Evolutionary conservation across 2,113 vertebrate genomes (phyloP), one percentile per base, ranked within the genome.

Genomic region (Triplophysa tibetana): DNA sequence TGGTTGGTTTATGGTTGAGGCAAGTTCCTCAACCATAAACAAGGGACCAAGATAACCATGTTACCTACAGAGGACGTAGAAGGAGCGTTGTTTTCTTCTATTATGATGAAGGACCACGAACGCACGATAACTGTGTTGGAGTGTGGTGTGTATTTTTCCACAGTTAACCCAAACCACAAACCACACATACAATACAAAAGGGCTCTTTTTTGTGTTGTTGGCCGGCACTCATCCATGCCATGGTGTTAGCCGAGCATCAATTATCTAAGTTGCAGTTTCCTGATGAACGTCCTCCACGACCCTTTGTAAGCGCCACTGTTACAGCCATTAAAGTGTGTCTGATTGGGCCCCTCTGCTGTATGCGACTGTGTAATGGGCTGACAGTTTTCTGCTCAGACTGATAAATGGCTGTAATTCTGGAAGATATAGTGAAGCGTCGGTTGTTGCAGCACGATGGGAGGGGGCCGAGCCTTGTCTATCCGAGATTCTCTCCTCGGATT

Each of bases 81-180:
- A 29, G 0, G 21, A 24, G 13, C 45, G 50, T 75, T 63, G 75
- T 68, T 58, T 33, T 26, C 19, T 26, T 66, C 62, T 76, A 48
- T 76, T 43, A 26, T 73, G 79, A 60, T 23, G 41, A 82, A 33
- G 29, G 77, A 50, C 70, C 38, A 17, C 43, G 26, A 69, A 7
- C 65, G 64, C 54, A 61, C 45, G 76, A 76, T 77, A 14, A 38
- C 33, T 24, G 9, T 8, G n/a, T 60, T 48, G 41, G 14, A 70
- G 29, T 26, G 62, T 16, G 26, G 11, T 79, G 79, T 72, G 87
- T 70, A 48, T 75, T 81, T 87, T 78, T 76, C 81, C 74, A 78
- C 85, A 86, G 54, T 91, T 91, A 87, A 87, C 83, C 88, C 78
- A 82, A 87, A 89, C 84, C 83, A 68, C 81, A 63, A 87, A 89